These are phyloP conservation scores for Meghimatium bilineatum DNA, from an alignment of 2,888 invertebrate genomes.

Conservation along the genomic window DNA sequence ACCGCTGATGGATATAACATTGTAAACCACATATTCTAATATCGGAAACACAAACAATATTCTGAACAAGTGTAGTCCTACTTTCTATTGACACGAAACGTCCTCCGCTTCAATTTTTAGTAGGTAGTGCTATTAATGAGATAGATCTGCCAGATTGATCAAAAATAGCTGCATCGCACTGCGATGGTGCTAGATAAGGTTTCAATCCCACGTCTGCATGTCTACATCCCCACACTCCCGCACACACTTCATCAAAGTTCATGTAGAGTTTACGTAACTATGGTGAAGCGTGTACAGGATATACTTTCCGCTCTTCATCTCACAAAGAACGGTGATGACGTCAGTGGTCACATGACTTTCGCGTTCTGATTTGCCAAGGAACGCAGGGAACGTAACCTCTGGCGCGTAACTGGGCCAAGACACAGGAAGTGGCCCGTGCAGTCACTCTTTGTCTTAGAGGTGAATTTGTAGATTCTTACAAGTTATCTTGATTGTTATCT, in stretches of 20 bases:
- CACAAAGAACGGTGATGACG: constrained; percentile 21
- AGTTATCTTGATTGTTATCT: constrained; percentile 26
- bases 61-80: neutral
- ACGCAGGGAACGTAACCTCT: constrained; percentile 9
- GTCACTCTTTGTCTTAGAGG: constrained; percentile 28
- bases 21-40: neutral
- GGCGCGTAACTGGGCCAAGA: constrained; percentile 11
- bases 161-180: neutral
- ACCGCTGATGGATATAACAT: neutral
- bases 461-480: neutral
- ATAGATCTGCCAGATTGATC: constrained; percentile 1
- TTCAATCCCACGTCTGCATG: constrained; percentile 6
- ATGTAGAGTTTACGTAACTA: constrained; percentile 20
- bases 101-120: neutral
- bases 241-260: neutral
- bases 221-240: neutral
- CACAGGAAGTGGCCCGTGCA: constrained; percentile 26
- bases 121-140: constrained; percentile 7
- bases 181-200: constrained; percentile 11
- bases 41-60: constrained; percentile 10
- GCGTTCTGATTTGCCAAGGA: neutral
- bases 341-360: constrained; percentile 2
- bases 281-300: neutral
- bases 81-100: neutral
- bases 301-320: neutral